Evolutionary conservation across 2,113 vertebrate species (phyloP).

Genomic region (Todiramphus saurophagus): DNA sequence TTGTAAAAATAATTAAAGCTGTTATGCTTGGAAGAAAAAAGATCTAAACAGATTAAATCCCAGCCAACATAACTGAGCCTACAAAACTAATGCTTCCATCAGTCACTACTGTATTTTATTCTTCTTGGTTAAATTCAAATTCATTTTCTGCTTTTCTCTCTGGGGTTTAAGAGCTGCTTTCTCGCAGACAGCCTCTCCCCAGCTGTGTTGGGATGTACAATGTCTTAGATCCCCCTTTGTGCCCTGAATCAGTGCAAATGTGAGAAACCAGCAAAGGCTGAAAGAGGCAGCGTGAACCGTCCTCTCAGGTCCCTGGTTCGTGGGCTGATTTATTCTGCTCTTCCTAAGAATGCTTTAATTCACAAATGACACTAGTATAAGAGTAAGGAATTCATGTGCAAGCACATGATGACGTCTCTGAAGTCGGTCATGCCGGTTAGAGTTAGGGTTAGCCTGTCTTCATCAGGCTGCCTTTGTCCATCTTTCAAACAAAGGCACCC

Average conservation of each 20-base stretch:
- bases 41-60: not conserved
- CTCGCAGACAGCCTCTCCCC: not conserved
- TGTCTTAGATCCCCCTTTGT: not conserved
- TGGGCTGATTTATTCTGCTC: not conserved
- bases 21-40: slow-evolving; percentile 1
- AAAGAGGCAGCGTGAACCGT: fast-evolving
- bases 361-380: fast-evolving
- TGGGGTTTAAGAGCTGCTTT: not conserved
- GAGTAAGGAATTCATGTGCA: not conserved
- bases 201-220: not conserved
- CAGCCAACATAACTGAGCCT: not conserved
- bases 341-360: not conserved
- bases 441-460: not conserved
- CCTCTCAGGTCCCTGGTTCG: not conserved
- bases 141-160: not conserved
- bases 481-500: not conserved
- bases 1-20: slow-evolving; percentile 42
- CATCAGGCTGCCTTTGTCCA: not conserved
- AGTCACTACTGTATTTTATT: not conserved
- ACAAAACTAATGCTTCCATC: not conserved
- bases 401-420: not conserved
- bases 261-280: not conserved
- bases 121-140: slow-evolving; percentile 4
- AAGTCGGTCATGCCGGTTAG: not conserved
- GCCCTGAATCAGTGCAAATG: not conserved